A percentile compares a stretch with the other conserved stretches of the same genome.
Conservation (phyloP, 64 coral and sea anemone species). For the Acropora yongei region DNA sequence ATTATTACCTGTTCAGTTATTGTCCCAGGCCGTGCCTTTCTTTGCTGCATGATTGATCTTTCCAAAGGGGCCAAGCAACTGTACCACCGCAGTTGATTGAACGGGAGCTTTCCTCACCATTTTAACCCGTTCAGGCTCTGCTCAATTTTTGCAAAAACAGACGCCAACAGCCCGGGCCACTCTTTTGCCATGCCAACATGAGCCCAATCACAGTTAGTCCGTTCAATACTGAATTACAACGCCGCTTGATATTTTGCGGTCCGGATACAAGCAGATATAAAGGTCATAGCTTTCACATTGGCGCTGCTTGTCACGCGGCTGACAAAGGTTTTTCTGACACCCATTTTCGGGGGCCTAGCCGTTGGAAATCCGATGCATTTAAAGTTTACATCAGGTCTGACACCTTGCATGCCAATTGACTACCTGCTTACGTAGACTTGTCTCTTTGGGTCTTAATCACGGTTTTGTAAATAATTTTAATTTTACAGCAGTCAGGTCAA, state of each 20-base stretch:
- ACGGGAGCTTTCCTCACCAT: neutral
- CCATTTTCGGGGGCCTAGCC: neutral
- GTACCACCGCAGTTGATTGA: neutral
- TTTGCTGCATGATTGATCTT: neutral
- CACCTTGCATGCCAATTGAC: neutral
- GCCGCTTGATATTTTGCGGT: neutral
- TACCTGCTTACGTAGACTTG: neutral
- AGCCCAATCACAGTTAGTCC: neutral
- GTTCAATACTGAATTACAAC: neutral
- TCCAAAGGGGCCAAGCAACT: neutral
- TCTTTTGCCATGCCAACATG: neutral
- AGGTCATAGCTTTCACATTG: neutral
- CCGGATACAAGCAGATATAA: neutral
- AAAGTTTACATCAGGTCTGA: neutral
- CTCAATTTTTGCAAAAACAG: neutral
- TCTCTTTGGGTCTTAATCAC: neutral
- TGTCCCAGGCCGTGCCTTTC: neutral
- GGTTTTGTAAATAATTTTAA: neutral
- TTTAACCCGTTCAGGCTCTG: neutral
- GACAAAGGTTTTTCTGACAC: slow-evolving; percentile 7
- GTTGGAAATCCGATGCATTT: neutral
- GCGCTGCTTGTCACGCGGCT: neutral
- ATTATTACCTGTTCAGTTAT: neutral
- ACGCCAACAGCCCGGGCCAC: neutral
- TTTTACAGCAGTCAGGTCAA: neutral